phyloP scores from a whole-genome alignment of 2,888 invertebrate species.

The Pteria penguin region DNA sequence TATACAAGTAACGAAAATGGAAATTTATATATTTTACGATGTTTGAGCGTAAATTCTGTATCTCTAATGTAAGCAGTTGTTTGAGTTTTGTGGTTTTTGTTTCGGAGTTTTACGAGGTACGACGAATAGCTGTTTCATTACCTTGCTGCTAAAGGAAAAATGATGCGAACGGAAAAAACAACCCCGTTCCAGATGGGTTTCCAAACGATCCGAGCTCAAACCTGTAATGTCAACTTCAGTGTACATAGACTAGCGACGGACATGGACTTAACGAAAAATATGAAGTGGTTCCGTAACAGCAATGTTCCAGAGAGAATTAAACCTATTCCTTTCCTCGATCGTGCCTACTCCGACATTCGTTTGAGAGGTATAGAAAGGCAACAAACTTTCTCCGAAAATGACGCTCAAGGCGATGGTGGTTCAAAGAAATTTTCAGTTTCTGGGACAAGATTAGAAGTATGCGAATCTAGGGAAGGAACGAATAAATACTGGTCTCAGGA shows the following conservation, averaged over 20 bases:
- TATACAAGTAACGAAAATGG: no score
- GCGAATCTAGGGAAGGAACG: background rate
- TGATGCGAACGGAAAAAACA: background rate
- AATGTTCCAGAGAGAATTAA: constrained; percentile 6
- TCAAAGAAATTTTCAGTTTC: constrained; percentile 1
- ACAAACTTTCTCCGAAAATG: constrained; percentile 11
- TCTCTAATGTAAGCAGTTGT: no score
- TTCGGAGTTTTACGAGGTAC: no score
- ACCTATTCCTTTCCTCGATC: background rate
- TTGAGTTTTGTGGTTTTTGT: no score
- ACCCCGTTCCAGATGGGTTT: background rate
- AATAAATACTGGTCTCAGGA: constrained; percentile 21
- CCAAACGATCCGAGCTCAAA: constrained; percentile 14
- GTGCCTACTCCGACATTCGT: constrained; percentile 3
- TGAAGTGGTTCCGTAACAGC: constrained; percentile 29
- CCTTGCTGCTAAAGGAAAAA: no score
- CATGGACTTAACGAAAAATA: constrained; percentile 14
- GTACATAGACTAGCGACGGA: constrained; percentile 18
- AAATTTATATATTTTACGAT: no score
- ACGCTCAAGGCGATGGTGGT: background rate
- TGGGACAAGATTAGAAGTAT: constrained; percentile 14
- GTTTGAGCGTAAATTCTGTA: no score
- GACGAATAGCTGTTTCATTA: no score
- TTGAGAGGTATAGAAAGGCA: constrained; percentile 4
- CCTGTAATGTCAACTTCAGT: constrained; percentile 13